Percentiles rank a stretch among this genome's conserved stretches.
Conservation (phyloP, 92 coral and sea anemone genomes). For the Zoanthus sociatus region DNA sequence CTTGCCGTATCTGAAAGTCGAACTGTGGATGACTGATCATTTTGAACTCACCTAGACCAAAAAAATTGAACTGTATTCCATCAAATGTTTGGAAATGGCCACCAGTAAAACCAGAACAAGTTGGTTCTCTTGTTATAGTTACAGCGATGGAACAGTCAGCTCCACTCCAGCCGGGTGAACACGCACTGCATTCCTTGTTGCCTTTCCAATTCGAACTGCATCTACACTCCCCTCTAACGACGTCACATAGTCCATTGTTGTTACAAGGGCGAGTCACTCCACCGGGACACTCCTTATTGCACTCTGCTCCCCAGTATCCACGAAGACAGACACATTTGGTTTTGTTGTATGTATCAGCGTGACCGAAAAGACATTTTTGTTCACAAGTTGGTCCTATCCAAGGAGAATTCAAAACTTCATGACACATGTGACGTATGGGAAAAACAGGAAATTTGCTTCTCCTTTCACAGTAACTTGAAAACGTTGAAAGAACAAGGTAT, state of each 20-base stretch:
- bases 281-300: constrained; percentile 63
- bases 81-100: constrained; percentile 74
- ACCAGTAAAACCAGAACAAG: constrained; percentile 74
- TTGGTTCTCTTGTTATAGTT: constrained; percentile 49
- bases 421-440: constrained; percentile 64
- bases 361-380: constrained; percentile 61
- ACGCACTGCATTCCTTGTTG: constrained; percentile 56
- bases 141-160: constrained; percentile 60
- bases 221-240: constrained; percentile 54
- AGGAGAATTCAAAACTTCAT: constrained; percentile 56
- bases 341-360: constrained; percentile 40
- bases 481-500: constrained; percentile 37
- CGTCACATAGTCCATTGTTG: constrained; percentile 64
- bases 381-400: constrained; percentile 72
- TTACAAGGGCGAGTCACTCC: constrained; percentile 69
- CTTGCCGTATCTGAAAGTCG: constrained; percentile 65
- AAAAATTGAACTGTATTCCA: constrained; percentile 62
- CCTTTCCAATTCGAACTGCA: constrained; percentile 74
- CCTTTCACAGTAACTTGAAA: constrained; percentile 58
- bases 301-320: constrained; percentile 72
- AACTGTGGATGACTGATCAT: constrained; percentile 53
- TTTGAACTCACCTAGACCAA: constrained; percentile 66
- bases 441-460: constrained; percentile 43
- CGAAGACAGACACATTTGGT: constrained; percentile 58
- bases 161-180: constrained; percentile 73